Conservation (phyloP, 2,797 vertebrate species). For the Anguilla anguilla region DNA sequence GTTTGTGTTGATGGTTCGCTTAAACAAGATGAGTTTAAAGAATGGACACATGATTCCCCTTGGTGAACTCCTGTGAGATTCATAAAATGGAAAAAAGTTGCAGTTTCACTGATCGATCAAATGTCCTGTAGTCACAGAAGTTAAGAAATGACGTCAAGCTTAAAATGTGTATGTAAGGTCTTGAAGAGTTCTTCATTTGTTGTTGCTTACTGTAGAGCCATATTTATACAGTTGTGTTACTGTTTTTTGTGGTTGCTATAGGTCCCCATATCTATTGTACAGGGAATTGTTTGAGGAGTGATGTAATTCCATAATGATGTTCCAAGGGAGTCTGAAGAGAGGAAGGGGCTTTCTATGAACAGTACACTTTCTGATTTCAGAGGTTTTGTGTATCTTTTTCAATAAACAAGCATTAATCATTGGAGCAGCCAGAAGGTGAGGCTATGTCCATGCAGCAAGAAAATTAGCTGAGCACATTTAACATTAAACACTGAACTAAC, state of each 20-base stretch:
- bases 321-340: neutral
- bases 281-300: neutral
- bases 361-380: no score
- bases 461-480: no score
- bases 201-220: neutral
- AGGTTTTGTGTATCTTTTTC: no score
- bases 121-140: neutral
- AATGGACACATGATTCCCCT: neutral
- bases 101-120: neutral
- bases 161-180: neutral
- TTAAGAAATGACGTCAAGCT: no score
- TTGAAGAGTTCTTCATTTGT: neutral
- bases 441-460: no score
- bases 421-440: no score
- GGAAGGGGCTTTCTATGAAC: neutral
- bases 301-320: neutral
- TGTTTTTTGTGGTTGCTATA: neutral
- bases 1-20: neutral
- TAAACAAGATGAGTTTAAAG: neutral
- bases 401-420: no score
- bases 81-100: neutral
- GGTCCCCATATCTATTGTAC: neutral
- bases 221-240: neutral
- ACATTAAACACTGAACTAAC: no score
- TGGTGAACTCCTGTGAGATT: neutral